Base-by-base conservation (phyloP, 2,888 invertebrate species). In the Pardosa pseudoannulata region DNA sequence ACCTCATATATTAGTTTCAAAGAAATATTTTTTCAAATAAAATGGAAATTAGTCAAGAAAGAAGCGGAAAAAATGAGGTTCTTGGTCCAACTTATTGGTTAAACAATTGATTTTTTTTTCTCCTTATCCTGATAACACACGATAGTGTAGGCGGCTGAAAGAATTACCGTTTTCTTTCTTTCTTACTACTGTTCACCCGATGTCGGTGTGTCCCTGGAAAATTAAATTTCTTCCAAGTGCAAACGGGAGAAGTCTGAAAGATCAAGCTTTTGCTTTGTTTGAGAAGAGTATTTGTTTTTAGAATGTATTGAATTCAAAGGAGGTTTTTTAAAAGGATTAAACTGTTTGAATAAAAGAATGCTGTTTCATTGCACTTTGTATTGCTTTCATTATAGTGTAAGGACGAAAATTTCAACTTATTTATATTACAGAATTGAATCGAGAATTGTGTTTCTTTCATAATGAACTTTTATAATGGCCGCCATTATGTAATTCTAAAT, bases 11-110 rank as follows among this genome's bases (percentile, higher is more conserved):
- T n/a, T n/a, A n/a, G n/a, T n/a, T n/a, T n/a, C n/a, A n/a, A n/a
- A n/a, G n/a, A 9, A 36, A 36, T 7, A 36, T 36, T 7, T 36
- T 9, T 36, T 5, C 36, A 36, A 36, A 9, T 36, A 36, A 5
- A 36, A 36, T 46, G 46, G n/a, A 46, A 46, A 46, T 46, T 46
- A 46, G 46, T 46, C 46, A n/a, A n/a, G 46, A 6, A 46, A 36
- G 11, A 36, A n/a, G n/a, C n/a, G 36, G 11, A 36, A 36, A 16
- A 46, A 2, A 46, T 11, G 46, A 46, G 46, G 5, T 36, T 46
- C n/a, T 16, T 2, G 16, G 16, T 9, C 5, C 5, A 46, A 46
- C n/a, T 16, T 46, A 16, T 46, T 16, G 13, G n/a, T 9, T 46
- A 46, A 46, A 16, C 46, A 46, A 46, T 46, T 46, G 46, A 11